Evolutionary conservation across 2,113 vertebrate genomes (phyloP), one percentile per base, ranked within the genome.

Genomic region (Neogale vison): DNA sequence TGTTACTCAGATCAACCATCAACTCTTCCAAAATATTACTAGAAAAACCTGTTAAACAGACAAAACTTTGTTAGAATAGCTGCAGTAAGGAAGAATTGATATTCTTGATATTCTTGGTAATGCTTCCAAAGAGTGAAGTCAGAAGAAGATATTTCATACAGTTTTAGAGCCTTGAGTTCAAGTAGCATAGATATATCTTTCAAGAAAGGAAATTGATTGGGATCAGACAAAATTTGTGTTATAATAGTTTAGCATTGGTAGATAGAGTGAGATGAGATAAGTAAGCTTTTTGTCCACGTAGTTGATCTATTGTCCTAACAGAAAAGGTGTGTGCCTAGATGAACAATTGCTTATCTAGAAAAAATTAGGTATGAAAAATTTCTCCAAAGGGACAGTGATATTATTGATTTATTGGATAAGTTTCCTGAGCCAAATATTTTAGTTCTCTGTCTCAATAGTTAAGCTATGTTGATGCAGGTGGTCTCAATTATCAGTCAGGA

Each of bases 361-460:
- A 77, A 76, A 39, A 31, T 67, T 77, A 76, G 80, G 36, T 57
- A 57, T 77, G 31, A 95, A 90, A 90, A 85, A 47, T 85, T 52
- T n/a, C 23, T 18, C 47, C 18, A 67, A 67, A 77, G 77, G 39
- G 8, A 63, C 12, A 45, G 31, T 76, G 20, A 84, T 65, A 10
- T 45, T 82, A 83, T 74, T 83, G 93, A 84, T 76, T 52, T 95
- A 74, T 83, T 83, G 47, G n/a, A 34, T 63, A 95, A 13, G 52
- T 36, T 94, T 89, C n/a, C 29, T 12, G n/a, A 84, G n/a, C n/a
- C 36, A 83, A 90, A 55, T 65, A 42, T 65, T 85, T 50, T 3
- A 21, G 34, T 76, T 93, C 69, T 63, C 34, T 34, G 13, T 24
- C 34, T 17, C 42, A 72, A 10, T 20, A 63, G 11, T 74, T 65